Percentiles rank a stretch among this genome's conserved stretches.
Evolutionary conservation across 2,888 invertebrate species (phyloP).

Genomic region (Choreutis nemorana): DNA sequence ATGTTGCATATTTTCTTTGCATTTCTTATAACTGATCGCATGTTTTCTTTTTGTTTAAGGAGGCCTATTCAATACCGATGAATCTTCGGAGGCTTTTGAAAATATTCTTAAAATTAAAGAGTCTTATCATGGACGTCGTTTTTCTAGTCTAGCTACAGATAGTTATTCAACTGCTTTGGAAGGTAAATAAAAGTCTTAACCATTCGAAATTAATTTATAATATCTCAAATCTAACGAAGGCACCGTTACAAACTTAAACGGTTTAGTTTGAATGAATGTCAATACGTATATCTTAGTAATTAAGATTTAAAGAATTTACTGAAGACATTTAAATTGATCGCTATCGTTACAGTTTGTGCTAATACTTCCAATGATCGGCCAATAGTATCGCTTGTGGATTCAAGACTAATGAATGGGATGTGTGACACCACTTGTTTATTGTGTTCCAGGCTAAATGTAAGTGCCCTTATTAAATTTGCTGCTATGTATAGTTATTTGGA

Average conservation of each 20-base stretch:
- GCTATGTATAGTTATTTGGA: not conserved
- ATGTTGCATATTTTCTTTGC: not conserved
- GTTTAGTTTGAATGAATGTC: too few relatives aligned
- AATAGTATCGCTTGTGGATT: conserved; percentile 42
- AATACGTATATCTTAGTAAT: too few relatives aligned
- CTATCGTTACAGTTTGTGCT: conserved; percentile 43
- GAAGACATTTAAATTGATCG: too few relatives aligned
- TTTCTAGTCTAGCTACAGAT: conserved; percentile 31
- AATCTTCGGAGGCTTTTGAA: conserved; percentile 28
- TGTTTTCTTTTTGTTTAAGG: conserved; percentile 27
- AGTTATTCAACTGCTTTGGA: conserved; percentile 45
- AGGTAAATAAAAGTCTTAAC: too few relatives aligned
- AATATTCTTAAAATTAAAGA: conserved; percentile 24
- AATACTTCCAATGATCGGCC: conserved; percentile 29
- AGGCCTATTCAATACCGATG: conserved; percentile 48
- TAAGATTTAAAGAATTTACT: too few relatives aligned
- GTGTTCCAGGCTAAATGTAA: conserved; percentile 44
- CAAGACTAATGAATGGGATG: conserved; percentile 38
- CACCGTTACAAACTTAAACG: too few relatives aligned
- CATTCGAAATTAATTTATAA: too few relatives aligned
- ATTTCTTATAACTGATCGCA: too few relatives aligned
- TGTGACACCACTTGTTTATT: conserved; percentile 46
- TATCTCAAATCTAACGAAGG: too few relatives aligned
- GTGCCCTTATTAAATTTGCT: not conserved
- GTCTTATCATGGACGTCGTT: conserved; percentile 29